Percentiles rank a stretch among this genome's conserved stretches.
These are phyloP conservation scores for Crenuchus spilurus DNA, from an alignment of 2,797 vertebrate species.

Conservation along the genomic window DNA sequence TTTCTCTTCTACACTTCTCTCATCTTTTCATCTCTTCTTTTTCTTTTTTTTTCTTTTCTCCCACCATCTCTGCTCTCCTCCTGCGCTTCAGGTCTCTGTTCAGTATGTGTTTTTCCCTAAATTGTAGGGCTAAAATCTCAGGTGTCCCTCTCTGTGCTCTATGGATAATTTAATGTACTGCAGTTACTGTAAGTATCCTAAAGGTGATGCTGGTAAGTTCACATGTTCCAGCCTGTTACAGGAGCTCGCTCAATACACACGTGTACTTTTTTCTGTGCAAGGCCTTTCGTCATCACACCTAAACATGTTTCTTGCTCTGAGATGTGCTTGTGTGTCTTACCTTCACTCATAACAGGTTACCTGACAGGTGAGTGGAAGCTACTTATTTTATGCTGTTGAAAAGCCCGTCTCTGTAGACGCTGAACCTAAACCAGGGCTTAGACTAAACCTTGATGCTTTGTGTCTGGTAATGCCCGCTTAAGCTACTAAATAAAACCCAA, in stretches of 20 bases:
- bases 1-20: no score
- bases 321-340: constrained; percentile 57
- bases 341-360: constrained; percentile 74
- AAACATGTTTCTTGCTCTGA: constrained; percentile 61
- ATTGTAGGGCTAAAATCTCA: constrained; percentile 78
- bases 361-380: constrained; percentile 72
- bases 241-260: no score
- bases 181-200: constrained; percentile 82
- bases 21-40: no score
- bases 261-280: constrained; percentile 74
- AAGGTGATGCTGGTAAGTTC: constrained; percentile 80
- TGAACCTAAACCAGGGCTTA: constrained; percentile 31
- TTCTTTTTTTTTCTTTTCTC: no score
- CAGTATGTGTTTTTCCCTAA: constrained; percentile 72
- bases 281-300: constrained; percentile 61
- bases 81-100: no score
- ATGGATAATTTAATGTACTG: constrained; percentile 79
- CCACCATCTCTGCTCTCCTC: no score
- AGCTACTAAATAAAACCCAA: no score
- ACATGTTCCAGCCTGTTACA: no score
- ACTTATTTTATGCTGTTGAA: constrained; percentile 40
- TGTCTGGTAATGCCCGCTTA: not conserved
- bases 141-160: constrained; percentile 79
- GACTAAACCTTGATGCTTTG: constrained; percentile 40
- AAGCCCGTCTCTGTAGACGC: constrained; percentile 36